Evolutionary conservation across 2,888 invertebrate species (phyloP), one percentile per base, ranked within the genome.

Genomic region (Carabus problematicus): DNA sequence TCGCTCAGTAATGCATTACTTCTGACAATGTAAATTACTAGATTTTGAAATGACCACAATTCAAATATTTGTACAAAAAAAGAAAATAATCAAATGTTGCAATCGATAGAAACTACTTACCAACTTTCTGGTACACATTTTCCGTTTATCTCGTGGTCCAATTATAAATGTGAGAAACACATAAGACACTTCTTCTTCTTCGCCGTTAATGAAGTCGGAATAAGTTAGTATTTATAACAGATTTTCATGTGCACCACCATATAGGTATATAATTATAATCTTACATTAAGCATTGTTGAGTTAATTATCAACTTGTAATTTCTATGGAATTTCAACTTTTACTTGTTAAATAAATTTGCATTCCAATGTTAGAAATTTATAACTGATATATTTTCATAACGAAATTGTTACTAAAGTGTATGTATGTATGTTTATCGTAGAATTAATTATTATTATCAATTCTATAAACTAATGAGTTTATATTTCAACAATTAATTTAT

Each of bases 301-400:
- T 60, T 67, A 60, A 67, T 67, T 67, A 52, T 60, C 52, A 60
- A 60, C 60, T 67, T 67, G 42, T 67, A 67, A 66, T 67, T 67
- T 60, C 67, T 60, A 60, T 67, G 67, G 60, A 67, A 67, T 67
- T 67, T 60, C 42, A 42, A 67, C 67, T 67, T 67, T 67, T 67
- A 67, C 67, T 67, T 41, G 12, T 67, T 45, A 52, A 41, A 60
- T 60, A 60, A 67, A 54, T 60, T 67, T 67, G 42, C 67, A 67
- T 60, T 67, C 60, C 60, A 60, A 11, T 14, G 41, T 16, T 67
- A 67, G 67, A 67, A 67, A 67, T 19, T 52, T 9, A 54, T 18
- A 8, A 29, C 49, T 58, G 16, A 45, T 40, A 19, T 19, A 40
- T 29, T 41, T 19, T 59, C 56, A 56, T 14, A 16, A 9, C 19